These are phyloP conservation scores for Ophraella communa DNA, from an alignment of 2,888 invertebrate species.

Conservation along the genomic window DNA sequence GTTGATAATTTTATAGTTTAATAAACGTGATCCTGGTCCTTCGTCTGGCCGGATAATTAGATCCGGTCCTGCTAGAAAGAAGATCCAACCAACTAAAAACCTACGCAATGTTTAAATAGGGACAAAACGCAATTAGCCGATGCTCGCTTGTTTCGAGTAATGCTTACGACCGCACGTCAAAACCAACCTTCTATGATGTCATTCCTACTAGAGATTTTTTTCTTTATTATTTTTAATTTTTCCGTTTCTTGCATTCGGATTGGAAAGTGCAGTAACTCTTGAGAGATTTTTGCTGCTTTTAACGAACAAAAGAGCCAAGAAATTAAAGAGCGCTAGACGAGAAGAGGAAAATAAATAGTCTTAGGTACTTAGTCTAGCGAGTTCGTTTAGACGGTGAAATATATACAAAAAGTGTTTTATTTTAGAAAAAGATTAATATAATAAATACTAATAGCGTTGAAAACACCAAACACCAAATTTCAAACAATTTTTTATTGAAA, in stretches of 20 bases:
- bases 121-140: constrained; percentile 36
- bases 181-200: constrained; percentile 35
- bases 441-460: neutral
- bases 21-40: no score
- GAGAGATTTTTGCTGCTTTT: constrained; percentile 21
- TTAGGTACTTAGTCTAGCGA: neutral
- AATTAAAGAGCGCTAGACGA: neutral
- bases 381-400: no score
- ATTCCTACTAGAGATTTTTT: constrained; percentile 29
- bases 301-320: constrained; percentile 1
- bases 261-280: constrained; percentile 19
- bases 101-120: constrained; percentile 36
- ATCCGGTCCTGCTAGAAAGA: neutral
- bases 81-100: constrained; percentile 16
- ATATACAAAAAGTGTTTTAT: neutral
- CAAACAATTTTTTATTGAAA: neutral
- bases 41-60: neutral
- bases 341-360: constrained; percentile 9
- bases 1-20: no score
- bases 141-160: constrained; percentile 30
- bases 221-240: no score
- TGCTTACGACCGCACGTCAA: constrained; percentile 33
- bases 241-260: neutral
- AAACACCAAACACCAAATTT: no score
- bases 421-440: neutral